Base-by-base conservation (phyloP, 2,888 invertebrate species). In the Marasmarcha lunaedactyla region DNA sequence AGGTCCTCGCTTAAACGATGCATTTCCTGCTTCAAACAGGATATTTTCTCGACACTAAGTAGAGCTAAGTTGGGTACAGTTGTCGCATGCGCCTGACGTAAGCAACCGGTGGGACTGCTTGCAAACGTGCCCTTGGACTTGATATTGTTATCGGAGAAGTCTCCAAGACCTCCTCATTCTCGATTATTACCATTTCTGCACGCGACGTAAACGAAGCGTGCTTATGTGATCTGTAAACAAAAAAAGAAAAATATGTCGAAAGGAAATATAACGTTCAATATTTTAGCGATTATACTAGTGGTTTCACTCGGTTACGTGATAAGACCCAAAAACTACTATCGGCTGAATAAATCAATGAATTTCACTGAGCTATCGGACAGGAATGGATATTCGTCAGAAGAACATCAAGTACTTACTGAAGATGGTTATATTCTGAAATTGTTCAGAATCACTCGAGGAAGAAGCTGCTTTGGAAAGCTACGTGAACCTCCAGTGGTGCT, bases 361-460 rank as follows among this genome's bases (percentile, higher is more conserved):
- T 49, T 49, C 35, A 49, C 45, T 2, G 43, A 46, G 15, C 34
- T 40, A 14, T 33, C 43, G 1, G 11, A 14, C 1, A 27, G 33
- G 27, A 27, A 44, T 14, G 47, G 48, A 15, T 49, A 49, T 30
- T 7, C 5, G 11, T 35, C 48, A 7, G 45, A 47, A 33, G 43
- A 46, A 33, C 48, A 49, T 33, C 39, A 36, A 0, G 44, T 45
- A 1, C 37, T 26, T 1, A 51, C 51, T 5, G 43, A 49, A 41
- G 51, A 51, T 34, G 51, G 51, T 36, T 52, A 49, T 26, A 12
- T 47, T 1, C 39, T 52, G 10, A 44, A 36, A 10, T 30, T 50
- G 15, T 47, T 48, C 42, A 42, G 48, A 35, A 42, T 47, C 12
- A 36, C 26, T 3, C 39, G 43, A 27, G 45, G 43, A 6, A 42